Evolutionary conservation across 2,113 vertebrate species (phyloP), one percentile per base, ranked within the genome.

Genomic region (Puma concolor): DNA sequence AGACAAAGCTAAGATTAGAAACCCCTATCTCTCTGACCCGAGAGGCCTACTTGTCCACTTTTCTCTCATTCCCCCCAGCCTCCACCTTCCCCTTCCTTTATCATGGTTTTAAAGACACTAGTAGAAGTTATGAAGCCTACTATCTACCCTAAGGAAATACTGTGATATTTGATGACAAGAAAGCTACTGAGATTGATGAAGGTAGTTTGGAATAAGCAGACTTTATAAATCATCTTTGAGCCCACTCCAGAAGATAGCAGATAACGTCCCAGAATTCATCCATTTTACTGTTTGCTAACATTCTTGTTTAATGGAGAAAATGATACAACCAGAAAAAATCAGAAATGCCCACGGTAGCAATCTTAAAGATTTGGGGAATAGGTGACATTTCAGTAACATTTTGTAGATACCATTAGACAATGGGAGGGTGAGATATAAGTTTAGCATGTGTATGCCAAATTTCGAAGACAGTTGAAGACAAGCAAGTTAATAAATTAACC

Each of bases 161-260:
- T 74, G 77, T 88, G 44, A 71, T 88, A 13, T 92, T 91, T 79
- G 54, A 54, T 89, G 64, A 92, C 83, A 92, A 80, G 84, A 84
- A 79, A 96, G 29, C 63, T 52, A 69, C 67, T 71, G 41, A 77
- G 13, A 95, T 88, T 88, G 91, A 96, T 71, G 48, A 52, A 48
- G 25, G 31, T 52, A 71, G 21, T 11, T 72, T 27, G 27, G 92
- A 41, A 74, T 92, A 84, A 96, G 41, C 52, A 72, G 88, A 52
- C 44, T 83, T 92, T 57, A 64, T 89, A 91, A 77, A 48, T 64
- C 76, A 81, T 84, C 69, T 84, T 79, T 72, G 63, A 66, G 33
- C 12, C 14, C 15, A 48, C n/a, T 88, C 54, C 15, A 79, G 10
- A 27, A 82, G 69, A 64, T 21, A 87, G 69, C 5, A 50, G 54